phyloP scores from a whole-genome alignment of 2,797 vertebrate species.

The Luscinia luscinia region DNA sequence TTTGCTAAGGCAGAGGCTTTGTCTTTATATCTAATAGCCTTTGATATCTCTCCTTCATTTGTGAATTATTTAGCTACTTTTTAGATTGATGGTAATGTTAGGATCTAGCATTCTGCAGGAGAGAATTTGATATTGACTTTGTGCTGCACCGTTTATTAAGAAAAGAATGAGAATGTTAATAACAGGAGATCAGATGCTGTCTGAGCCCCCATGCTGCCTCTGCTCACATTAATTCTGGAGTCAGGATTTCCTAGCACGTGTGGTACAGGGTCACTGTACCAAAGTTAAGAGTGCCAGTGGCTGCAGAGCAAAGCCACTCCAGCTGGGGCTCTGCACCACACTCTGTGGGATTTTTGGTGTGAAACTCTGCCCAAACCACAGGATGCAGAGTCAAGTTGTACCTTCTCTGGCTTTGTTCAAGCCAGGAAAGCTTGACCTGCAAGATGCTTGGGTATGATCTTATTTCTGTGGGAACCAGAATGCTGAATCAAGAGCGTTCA shows the following conservation, averaged over 20 bases:
- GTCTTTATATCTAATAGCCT: background rate
- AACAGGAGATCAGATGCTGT: background rate
- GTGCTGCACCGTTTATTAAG: background rate
- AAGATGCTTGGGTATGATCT: background rate
- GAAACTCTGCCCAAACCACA: background rate
- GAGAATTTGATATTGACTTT: background rate
- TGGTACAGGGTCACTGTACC: background rate
- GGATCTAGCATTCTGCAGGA: background rate
- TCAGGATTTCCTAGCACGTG: fast-evolving
- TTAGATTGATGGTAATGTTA: constrained; percentile 3
- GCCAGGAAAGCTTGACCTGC: background rate
- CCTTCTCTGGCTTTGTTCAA: background rate
- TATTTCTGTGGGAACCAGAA: background rate
- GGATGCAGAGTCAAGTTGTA: background rate
- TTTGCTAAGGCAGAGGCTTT: background rate
- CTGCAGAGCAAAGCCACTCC: background rate
- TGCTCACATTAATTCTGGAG: background rate
- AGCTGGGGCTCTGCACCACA: background rate
- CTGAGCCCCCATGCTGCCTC: background rate
- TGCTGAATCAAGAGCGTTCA: background rate
- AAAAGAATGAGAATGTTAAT: background rate
- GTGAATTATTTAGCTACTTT: background rate
- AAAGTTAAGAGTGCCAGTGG: background rate
- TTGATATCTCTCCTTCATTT: background rate
- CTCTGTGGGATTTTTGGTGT: background rate